Percentiles rank a stretch among this genome's conserved stretches.
phyloP scores from a whole-genome alignment of 1,140 invertebrate genomes.

The Notospermus geniculatus region DNA sequence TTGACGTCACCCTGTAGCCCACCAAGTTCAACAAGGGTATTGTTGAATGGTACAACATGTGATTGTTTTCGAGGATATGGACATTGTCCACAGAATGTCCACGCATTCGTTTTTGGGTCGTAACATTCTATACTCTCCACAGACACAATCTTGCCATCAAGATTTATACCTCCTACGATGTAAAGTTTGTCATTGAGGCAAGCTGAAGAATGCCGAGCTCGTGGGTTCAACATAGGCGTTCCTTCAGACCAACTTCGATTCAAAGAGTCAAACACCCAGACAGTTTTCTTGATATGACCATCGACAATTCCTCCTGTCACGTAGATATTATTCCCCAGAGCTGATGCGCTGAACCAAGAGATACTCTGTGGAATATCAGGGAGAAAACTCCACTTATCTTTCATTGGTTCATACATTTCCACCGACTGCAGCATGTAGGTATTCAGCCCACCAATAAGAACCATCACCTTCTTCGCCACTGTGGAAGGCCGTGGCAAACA shows the following conservation, averaged over 20 bases:
- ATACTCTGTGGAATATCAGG: slow-evolving; percentile 43
- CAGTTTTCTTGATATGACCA: slow-evolving; percentile 39
- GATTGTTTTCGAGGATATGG: slow-evolving; percentile 46
- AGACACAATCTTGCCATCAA: slow-evolving; percentile 34
- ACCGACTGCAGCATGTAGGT: slow-evolving; percentile 32
- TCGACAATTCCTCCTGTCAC: slow-evolving; percentile 51
- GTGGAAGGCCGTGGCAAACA: slow-evolving; percentile 51
- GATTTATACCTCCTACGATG: slow-evolving; percentile 47
- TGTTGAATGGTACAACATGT: slow-evolving; percentile 39
- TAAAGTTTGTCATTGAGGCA: slow-evolving; percentile 42
- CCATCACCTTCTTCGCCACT: slow-evolving; percentile 51
- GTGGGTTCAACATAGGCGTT: slow-evolving; percentile 36
- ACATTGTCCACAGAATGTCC: slow-evolving; percentile 43
- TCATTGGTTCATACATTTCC: slow-evolving; percentile 50
- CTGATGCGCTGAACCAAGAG: slow-evolving; percentile 41
- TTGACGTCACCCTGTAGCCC: slow-evolving; percentile 39
- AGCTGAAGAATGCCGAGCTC: slow-evolving; percentile 47
- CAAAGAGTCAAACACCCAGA: slow-evolving; percentile 49
- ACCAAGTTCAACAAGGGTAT: slow-evolving; percentile 48
- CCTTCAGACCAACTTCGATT: slow-evolving; percentile 40
- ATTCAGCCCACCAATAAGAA: slow-evolving; percentile 44
- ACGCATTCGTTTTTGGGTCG: slow-evolving; percentile 36
- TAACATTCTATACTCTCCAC: slow-evolving; percentile 49
- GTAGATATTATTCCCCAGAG: slow-evolving; percentile 44
- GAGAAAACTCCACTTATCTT: slow-evolving; percentile 45